Conservation (phyloP, 2,888 invertebrate species). For the Petrolisthes manimaculis region DNA sequence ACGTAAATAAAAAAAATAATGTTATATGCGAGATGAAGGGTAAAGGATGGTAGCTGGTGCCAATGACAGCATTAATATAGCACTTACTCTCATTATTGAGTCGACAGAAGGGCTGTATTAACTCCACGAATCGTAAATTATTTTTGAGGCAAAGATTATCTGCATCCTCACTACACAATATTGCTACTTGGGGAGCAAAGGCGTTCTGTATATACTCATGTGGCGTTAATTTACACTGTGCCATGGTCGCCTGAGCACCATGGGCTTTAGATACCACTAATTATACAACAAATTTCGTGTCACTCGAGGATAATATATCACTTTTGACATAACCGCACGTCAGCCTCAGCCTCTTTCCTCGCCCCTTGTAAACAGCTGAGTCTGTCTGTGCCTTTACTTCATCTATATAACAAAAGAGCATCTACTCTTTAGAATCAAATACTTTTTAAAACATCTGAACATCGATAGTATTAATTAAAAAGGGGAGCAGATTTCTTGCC, state of each 20-base stretch:
- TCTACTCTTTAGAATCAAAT: constrained; percentile 5
- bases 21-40: no score
- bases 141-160: constrained; percentile 89
- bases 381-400: neutral
- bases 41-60: neutral
- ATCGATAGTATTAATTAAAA: no score
- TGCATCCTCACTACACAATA: constrained; percentile 84
- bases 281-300: no score
- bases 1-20: no score
- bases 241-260: constrained; percentile 68
- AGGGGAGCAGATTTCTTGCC: no score
- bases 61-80: neutral
- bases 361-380: constrained; percentile 50
- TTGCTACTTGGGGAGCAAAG: constrained; percentile 90
- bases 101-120: constrained; percentile 89
- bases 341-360: neutral
- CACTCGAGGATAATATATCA: neutral
- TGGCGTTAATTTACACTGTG: constrained; percentile 71
- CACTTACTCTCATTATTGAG: constrained; percentile 79
- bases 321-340: neutral
- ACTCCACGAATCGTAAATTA: constrained; percentile 88
- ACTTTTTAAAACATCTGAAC: neutral
- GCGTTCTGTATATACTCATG: constrained; percentile 88
- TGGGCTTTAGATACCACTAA: no score
- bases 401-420: constrained; percentile 35